These are phyloP conservation scores for Malurus melanocephalus DNA, from an alignment of 2,113 vertebrate genomes.

Conservation along the genomic window DNA sequence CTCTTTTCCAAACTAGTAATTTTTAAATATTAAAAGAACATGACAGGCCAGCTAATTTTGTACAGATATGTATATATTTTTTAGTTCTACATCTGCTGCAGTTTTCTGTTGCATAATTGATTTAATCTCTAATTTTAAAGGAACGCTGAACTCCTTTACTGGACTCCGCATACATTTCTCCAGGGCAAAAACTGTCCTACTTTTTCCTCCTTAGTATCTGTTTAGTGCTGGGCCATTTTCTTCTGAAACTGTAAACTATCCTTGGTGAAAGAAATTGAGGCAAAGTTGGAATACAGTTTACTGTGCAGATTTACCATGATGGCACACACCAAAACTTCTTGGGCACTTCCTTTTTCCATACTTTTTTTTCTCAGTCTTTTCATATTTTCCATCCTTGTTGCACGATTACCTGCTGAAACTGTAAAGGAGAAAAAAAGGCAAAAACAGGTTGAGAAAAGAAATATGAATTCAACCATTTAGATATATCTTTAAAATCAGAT, in stretches of 20 bases:
- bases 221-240: constrained; percentile 69
- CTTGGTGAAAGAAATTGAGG: constrained; percentile 75
- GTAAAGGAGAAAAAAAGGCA: background rate
- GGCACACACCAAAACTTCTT: background rate
- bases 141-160: constrained; percentile 73
- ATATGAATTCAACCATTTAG: background rate
- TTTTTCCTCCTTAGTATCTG: constrained; percentile 73
- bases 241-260: constrained; percentile 68
- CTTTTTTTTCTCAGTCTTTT: background rate
- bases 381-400: background rate
- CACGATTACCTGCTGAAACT: background rate
- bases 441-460: background rate
- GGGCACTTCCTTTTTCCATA: background rate
- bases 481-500: background rate
- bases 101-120: constrained; percentile 79
- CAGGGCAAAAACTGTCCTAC: constrained; percentile 79
- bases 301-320: constrained; percentile 16
- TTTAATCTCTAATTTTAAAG: constrained; percentile 82
- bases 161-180: constrained; percentile 76
- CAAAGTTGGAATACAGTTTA: constrained; percentile 67
- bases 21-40: constrained; percentile 62
- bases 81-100: constrained; percentile 72
- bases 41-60: constrained; percentile 68
- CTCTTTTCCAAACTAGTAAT: constrained; percentile 44
- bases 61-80: constrained; percentile 41